Conservation (phyloP, 2,113 vertebrate species). For the Cebidichthys violaceus region DNA sequence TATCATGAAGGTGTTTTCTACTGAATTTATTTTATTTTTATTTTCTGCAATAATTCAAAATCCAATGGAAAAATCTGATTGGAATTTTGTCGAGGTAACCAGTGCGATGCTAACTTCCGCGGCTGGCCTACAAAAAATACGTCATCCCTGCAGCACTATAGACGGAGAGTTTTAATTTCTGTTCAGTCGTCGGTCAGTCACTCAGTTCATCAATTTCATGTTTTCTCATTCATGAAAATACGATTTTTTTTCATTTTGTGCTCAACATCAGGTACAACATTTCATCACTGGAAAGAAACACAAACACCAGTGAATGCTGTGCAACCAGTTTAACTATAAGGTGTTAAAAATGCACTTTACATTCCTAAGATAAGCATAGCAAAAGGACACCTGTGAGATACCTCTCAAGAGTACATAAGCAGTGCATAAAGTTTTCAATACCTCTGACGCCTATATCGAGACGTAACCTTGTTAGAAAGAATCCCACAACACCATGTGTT, state of each 20-base stretch:
- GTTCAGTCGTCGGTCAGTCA: not conserved
- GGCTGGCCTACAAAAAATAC: not conserved
- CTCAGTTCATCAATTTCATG: not conserved
- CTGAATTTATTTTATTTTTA: not conserved
- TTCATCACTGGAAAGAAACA: not conserved
- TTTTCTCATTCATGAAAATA: not conserved
- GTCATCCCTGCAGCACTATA: not conserved
- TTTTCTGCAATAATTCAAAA: not conserved
- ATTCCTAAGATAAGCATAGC: slow-evolving; percentile 48
- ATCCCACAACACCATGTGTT: not conserved
- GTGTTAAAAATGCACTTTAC: not conserved
- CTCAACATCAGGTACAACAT: not conserved
- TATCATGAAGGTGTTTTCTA: too few relatives aligned
- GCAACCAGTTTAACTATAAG: slow-evolving; percentile 68
- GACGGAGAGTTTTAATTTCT: not conserved
- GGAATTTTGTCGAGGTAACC: not conserved
- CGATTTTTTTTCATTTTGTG: not conserved
- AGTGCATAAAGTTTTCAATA: slow-evolving; percentile 11
- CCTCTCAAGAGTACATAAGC: not conserved
- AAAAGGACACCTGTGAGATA: not conserved
- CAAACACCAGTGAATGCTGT: slow-evolving; percentile 69
- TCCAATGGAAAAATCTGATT: not conserved
- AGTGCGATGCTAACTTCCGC: not conserved
- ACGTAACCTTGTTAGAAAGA: not conserved
- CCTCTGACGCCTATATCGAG: not conserved